These are phyloP conservation scores for Ammodytes marinus DNA, from an alignment of 2,113 vertebrate species.

Conservation along the genomic window DNA sequence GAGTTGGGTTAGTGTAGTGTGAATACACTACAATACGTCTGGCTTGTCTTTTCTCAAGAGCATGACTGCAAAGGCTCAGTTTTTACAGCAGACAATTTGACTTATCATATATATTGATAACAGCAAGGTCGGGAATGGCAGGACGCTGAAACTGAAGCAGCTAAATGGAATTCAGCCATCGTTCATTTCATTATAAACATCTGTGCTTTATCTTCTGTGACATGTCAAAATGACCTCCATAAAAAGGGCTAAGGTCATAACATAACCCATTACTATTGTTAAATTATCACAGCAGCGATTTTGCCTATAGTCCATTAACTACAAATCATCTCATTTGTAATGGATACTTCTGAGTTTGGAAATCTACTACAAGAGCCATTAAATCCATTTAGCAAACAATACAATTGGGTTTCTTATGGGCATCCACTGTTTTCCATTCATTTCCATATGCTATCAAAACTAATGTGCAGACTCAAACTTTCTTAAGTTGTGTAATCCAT, in stretches of 20 bases:
- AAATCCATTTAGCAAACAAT: neutral
- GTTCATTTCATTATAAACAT: neutral
- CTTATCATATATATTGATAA: neutral
- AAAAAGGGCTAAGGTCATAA: neutral
- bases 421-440: neutral
- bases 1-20: slow-evolving; percentile 2
- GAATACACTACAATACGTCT: neutral
- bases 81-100: neutral
- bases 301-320: neutral
- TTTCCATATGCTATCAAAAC: neutral
- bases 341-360: neutral
- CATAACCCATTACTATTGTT: neutral
- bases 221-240: neutral
- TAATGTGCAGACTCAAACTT: neutral
- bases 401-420: too few species aligned
- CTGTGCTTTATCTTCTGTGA: neutral
- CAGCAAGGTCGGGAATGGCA: too few species aligned
- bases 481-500: neutral
- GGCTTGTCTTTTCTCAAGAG: neutral
- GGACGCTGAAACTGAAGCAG: neutral
- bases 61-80: neutral
- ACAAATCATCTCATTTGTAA: neutral
- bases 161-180: neutral
- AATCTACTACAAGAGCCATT: neutral
- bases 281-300: neutral